phyloP scores from a whole-genome alignment of 2,888 invertebrate genomes.

The Lasioglossum vierecki region DNA sequence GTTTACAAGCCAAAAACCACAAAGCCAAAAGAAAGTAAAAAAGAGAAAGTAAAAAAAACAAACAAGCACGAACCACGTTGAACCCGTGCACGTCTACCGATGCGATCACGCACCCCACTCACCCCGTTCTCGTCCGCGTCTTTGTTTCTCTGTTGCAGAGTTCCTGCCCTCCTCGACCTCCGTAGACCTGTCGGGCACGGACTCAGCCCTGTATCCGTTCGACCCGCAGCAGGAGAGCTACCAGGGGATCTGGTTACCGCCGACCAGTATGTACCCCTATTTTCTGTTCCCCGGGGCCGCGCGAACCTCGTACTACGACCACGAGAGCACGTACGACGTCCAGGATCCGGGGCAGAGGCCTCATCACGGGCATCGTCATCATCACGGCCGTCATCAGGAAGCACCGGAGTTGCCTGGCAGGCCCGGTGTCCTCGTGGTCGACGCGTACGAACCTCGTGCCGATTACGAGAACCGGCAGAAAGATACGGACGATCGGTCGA shows the following conservation, averaged over 20 bases:
- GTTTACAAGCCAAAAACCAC: neutral
- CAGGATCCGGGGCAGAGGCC: slow-evolving; percentile 69
- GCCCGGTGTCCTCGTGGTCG: slow-evolving; percentile 75
- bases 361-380: slow-evolving; percentile 70
- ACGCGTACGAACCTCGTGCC: slow-evolving; percentile 72
- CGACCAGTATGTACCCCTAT: slow-evolving; percentile 86
- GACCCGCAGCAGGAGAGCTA: slow-evolving; percentile 85
- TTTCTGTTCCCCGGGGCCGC: slow-evolving; percentile 87
- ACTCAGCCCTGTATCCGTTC: slow-evolving; percentile 86
- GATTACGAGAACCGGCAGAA: slow-evolving; percentile 63
- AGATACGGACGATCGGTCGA: slow-evolving; percentile 49
- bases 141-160: slow-evolving; percentile 86
- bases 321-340: slow-evolving; percentile 74
- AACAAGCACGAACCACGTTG: slow-evolving; percentile 56
- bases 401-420: slow-evolving; percentile 77
- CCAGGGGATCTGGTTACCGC: slow-evolving; percentile 86
- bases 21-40: neutral
- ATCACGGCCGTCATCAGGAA: slow-evolving; percentile 71
- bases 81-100: slow-evolving; percentile 67
- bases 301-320: slow-evolving; percentile 79
- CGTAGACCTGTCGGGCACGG: slow-evolving; percentile 86
- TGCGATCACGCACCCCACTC: slow-evolving; percentile 74
- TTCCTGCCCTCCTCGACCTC: slow-evolving; percentile 85
- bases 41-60: slow-evolving; percentile 23
- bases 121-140: slow-evolving; percentile 80